A percentile compares a stretch with the other conserved stretches of the same genome.
phyloP scores from a whole-genome alignment of 2,113 vertebrate species.

The Desmodus rotundus region DNA sequence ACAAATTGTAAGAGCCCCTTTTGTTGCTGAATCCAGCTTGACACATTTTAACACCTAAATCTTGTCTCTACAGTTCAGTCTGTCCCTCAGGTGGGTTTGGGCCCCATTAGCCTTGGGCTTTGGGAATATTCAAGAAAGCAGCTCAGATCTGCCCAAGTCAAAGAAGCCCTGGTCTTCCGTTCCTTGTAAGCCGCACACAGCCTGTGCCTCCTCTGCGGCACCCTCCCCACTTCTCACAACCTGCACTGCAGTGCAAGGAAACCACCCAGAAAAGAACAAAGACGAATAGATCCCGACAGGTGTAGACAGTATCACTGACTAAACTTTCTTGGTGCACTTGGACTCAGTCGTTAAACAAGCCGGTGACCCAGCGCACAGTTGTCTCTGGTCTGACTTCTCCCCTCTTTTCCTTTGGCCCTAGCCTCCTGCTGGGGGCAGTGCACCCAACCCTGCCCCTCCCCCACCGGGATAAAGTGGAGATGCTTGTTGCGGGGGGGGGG shows the following conservation, averaged over 20 bases:
- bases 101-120: neutral
- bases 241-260: neutral
- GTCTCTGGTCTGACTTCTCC: neutral
- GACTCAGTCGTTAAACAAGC: neutral
- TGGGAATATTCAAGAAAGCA: neutral
- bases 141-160: neutral
- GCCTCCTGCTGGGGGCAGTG: neutral
- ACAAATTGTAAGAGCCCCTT: neutral
- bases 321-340: neutral
- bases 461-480: neutral
- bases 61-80: neutral
- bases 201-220: neutral
- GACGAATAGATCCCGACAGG: neutral
- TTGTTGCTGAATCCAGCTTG: neutral
- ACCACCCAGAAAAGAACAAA: neutral
- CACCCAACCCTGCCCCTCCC: neutral
- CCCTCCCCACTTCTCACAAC: neutral
- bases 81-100: neutral
- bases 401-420: neutral
- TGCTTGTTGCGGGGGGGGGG: neutral
- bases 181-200: neutral
- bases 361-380: neutral
- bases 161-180: neutral
- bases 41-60: neutral
- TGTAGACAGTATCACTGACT: accelerated